Percentiles rank a stretch among this genome's conserved stretches.
These are phyloP conservation scores for Microtus montanus DNA, from an alignment of 2,113 vertebrate species.

Conservation along the genomic window DNA sequence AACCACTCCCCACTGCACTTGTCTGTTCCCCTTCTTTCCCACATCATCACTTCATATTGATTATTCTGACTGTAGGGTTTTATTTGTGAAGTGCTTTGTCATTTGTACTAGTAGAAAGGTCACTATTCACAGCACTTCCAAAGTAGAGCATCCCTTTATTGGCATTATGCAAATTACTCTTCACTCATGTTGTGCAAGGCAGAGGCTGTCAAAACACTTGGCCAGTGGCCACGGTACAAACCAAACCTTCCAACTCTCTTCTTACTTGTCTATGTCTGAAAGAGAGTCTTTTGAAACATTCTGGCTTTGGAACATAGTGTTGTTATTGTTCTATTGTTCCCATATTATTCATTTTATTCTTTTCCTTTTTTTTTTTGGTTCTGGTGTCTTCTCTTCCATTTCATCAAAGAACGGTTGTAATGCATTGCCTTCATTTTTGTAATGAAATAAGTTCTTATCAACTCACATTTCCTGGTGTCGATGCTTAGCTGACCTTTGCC, in stretches of 20 bases:
- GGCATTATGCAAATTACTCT: slow-evolving; percentile 70
- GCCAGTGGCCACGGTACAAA: background rate
- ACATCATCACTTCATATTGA: slow-evolving; percentile 72
- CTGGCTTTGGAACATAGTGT: background rate
- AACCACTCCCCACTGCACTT: slow-evolving; percentile 54
- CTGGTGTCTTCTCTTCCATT: background rate
- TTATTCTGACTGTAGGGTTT: slow-evolving; percentile 72
- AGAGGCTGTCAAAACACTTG: slow-evolving; percentile 53
- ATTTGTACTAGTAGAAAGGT: slow-evolving; percentile 60
- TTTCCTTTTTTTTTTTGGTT: background rate
- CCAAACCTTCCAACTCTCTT: background rate
- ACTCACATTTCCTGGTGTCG: background rate
- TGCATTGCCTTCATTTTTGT: slow-evolving; percentile 9
- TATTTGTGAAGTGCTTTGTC: slow-evolving; percentile 66
- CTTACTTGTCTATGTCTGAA: background rate
- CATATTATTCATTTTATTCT: background rate
- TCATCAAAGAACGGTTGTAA: background rate
- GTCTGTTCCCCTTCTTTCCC: background rate
- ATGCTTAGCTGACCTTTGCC: background rate
- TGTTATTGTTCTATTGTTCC: background rate
- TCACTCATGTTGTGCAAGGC: slow-evolving; percentile 46
- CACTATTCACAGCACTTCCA: slow-evolving; percentile 35
- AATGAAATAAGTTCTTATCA: background rate
- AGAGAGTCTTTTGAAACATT: background rate
- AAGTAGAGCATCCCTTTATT: slow-evolving; percentile 56